Conservation (phyloP, 1,140 invertebrate species). For the Solen grandis region DNA sequence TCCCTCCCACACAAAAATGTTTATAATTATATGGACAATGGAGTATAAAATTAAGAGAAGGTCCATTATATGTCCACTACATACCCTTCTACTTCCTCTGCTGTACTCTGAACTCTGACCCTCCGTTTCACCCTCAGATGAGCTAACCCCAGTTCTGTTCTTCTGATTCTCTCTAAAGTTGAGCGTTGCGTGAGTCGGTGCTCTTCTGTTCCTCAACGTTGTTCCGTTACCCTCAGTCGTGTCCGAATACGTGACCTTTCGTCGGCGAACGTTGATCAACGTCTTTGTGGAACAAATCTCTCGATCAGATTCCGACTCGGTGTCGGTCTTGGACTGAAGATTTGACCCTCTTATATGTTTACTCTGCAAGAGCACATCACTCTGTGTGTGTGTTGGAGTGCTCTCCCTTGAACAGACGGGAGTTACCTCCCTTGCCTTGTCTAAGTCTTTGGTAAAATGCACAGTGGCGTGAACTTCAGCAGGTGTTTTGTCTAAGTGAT, state of each 20-base stretch:
- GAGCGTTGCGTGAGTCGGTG: background rate
- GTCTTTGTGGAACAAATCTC: constrained; percentile 22
- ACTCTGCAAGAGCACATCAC: constrained; percentile 31
- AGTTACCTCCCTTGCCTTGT: constrained; percentile 42
- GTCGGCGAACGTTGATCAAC: constrained; percentile 19
- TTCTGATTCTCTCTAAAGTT: constrained; percentile 3
- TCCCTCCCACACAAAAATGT: too few species aligned
- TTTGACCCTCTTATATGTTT: constrained; percentile 1
- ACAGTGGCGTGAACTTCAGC: constrained; percentile 4
- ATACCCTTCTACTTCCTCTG: constrained; percentile 37
- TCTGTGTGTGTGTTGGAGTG: constrained; percentile 47
- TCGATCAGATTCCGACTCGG: constrained; percentile 52
- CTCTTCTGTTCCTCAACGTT: constrained; percentile 22
- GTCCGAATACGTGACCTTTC: constrained; percentile 21
- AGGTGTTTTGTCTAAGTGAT: background rate
- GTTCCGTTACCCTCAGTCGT: background rate
- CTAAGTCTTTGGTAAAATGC: constrained; percentile 43
- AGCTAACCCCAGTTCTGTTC: constrained; percentile 46
- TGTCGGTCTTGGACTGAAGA: constrained; percentile 43
- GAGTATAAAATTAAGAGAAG: too few species aligned
- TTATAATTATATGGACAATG: too few species aligned
- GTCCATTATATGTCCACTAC: too few species aligned
- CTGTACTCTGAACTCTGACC: constrained; percentile 46
- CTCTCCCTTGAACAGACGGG: constrained; percentile 50
- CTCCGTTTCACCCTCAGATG: constrained; percentile 58